Base-by-base conservation (phyloP, 2,797 vertebrate species). In the Acipenser oxyrinchus region DNA sequence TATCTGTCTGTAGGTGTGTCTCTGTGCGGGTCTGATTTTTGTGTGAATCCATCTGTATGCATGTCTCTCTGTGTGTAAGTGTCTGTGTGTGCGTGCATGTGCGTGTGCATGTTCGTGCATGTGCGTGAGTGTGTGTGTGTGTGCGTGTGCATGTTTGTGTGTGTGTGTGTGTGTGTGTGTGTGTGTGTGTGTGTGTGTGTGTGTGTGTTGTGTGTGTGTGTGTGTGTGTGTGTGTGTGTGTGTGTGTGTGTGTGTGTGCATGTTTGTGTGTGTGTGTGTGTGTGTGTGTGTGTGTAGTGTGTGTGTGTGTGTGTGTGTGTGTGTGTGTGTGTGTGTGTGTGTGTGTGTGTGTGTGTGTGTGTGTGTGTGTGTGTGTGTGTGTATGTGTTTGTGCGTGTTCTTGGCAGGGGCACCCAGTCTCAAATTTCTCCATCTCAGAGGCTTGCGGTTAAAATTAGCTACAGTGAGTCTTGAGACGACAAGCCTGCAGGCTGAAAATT, bases 101-200 rank as follows among this genome's bases (percentile, higher is more conserved):
- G 60, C 3, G 59, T 61, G 15, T 61, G 15, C n/a, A 23, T 61
- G 15, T 61, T 12, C n/a, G 15, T 61, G 15, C n/a, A 2, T 61
- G 59, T 61, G 15, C 3, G 15, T 61, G n/a, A n/a, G 15, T 61
- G 15, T 61, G 15, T 61, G 15, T 61, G 60, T 61, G 60, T 61
- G 60, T 61, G 60, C 3, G 59, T 61, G 15, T 61, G 15, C n/a
- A 23, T 61, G 15, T 61, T 12, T 2, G 15, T 61, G 15, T 2
- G 59, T 61, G 59, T 61, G 15, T 61, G 15, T 61, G 59, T 61
- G 15, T 11, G 15, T 61, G 15, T n/a, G 11, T n/a, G 8, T n/a
- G 15, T 61, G 15, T 11, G 59, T 61, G 15, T 11, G 15, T 61
- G 15, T n/a, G 11, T n/a, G 8, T n/a, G 15, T 61, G 15, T 11